These are phyloP conservation scores for Diadumene lineata DNA, from an alignment of 92 coral and sea anemone genomes.

Conservation along the genomic window DNA sequence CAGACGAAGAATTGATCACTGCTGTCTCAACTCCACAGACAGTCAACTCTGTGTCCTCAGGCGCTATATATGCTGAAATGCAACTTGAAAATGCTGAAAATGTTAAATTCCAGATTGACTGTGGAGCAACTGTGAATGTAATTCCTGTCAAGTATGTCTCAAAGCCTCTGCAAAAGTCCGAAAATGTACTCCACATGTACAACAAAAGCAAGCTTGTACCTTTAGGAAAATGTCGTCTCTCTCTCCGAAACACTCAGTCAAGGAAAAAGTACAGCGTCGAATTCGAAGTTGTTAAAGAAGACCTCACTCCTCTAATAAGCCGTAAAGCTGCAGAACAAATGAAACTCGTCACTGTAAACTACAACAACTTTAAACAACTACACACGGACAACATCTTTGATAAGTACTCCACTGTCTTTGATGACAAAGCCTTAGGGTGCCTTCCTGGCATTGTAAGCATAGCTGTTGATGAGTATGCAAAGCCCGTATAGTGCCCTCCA, in stretches of 20 bases:
- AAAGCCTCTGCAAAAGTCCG: neutral
- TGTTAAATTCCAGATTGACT: constrained; percentile 42
- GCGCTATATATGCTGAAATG: constrained; percentile 7
- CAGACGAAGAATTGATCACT: neutral
- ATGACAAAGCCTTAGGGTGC: constrained; percentile 23
- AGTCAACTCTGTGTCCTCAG: neutral
- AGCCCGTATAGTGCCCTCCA: constrained; percentile 33
- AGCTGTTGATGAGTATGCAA: constrained; percentile 18
- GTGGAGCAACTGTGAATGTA: constrained; percentile 51
- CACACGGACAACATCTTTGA: neutral
- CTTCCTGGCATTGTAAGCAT: constrained; percentile 23
- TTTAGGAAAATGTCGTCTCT: neutral
- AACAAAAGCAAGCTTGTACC: neutral
- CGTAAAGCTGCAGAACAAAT: neutral
- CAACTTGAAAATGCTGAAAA: too few relatives aligned
- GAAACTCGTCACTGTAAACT: neutral
- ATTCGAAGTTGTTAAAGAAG: neutral
- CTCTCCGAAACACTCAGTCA: neutral
- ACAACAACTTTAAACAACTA: neutral
- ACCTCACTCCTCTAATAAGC: neutral
- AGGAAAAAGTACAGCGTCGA: neutral
- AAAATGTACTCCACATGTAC: neutral
- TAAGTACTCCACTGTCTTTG: neutral
- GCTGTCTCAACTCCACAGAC: neutral
- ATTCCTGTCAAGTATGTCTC: constrained; percentile 10